Conservation (phyloP, 1,140 invertebrate species). For the Uloborus diversus region DNA sequence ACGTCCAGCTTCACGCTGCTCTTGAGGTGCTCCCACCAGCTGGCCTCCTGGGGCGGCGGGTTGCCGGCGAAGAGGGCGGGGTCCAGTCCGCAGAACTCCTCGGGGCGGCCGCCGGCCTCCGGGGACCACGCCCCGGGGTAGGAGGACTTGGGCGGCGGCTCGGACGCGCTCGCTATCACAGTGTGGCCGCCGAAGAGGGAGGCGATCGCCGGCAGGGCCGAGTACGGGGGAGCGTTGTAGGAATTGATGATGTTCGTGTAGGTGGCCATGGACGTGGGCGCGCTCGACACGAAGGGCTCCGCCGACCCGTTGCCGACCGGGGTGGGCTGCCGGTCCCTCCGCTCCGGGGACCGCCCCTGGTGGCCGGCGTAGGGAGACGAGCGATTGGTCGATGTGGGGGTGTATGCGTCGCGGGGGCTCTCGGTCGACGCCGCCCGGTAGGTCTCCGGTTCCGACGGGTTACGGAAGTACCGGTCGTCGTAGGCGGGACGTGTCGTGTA, state of each 20-base stretch:
- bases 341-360: not conserved
- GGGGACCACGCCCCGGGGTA: constrained; percentile 28
- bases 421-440: not conserved
- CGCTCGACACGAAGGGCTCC: constrained; percentile 61
- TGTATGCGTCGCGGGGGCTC: no score
- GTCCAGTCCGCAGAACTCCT: constrained; percentile 31
- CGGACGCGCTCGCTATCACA: constrained; percentile 49
- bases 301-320: constrained; percentile 21
- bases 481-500: constrained; percentile 24
- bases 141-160: constrained; percentile 28
- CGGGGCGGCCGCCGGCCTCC: constrained; percentile 60
- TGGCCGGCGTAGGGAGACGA: constrained; percentile 20
- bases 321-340: not conserved
- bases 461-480: constrained; percentile 17
- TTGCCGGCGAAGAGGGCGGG: constrained; percentile 13
- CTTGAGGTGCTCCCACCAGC: constrained; percentile 54
- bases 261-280: constrained; percentile 62
- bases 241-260: constrained; percentile 61
- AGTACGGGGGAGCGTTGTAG: constrained; percentile 54
- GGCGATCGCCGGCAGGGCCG: constrained; percentile 48
- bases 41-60: constrained; percentile 14
- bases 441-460: not conserved
- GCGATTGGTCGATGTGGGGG: constrained; percentile 18
- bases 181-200: constrained; percentile 44
- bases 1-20: constrained; percentile 46